phyloP scores from a whole-genome alignment of 2,888 invertebrate species.

The Cremastobaeus sp. region DNA sequence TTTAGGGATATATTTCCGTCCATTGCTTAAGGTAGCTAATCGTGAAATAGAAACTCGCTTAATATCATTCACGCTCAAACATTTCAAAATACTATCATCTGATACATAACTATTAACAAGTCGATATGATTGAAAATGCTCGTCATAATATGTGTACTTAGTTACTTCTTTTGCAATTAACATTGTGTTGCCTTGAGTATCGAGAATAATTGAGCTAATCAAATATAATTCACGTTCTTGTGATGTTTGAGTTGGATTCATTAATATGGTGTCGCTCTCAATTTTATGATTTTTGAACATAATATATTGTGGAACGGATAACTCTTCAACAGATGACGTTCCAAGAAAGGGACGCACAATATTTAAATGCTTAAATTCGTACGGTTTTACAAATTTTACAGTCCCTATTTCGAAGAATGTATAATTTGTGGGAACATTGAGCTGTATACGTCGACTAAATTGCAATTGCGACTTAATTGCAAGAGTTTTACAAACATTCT shows the following conservation, averaged over 20 bases:
- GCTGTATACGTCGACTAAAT: conserved; percentile 37
- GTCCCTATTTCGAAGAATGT: too few species aligned
- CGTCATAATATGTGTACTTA: conserved; percentile 13
- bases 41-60: too few species aligned
- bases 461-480: conserved; percentile 46
- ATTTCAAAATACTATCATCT: background rate
- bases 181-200: background rate
- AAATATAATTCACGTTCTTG: conserved; percentile 12
- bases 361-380: too few species aligned
- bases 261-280: conserved; percentile 2
- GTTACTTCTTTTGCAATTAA: conserved; percentile 4
- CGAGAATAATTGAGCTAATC: conserved; percentile 1
- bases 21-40: too few species aligned
- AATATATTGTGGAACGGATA: too few species aligned
- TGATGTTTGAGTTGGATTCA: conserved; percentile 8
- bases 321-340: too few species aligned
- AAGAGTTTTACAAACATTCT: conserved; percentile 56
- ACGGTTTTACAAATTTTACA: too few species aligned
- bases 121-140: conserved; percentile 17
- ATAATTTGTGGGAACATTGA: background rate
- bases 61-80: background rate
- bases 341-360: too few species aligned
- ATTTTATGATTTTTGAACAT: conserved; percentile 4
- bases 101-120: background rate
- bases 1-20: too few species aligned